A percentile compares a stretch with the other conserved stretches of the same genome.
Evolutionary conservation across 2,888 invertebrate genomes (phyloP).

Genomic region (Drosophila monieri): DNA sequence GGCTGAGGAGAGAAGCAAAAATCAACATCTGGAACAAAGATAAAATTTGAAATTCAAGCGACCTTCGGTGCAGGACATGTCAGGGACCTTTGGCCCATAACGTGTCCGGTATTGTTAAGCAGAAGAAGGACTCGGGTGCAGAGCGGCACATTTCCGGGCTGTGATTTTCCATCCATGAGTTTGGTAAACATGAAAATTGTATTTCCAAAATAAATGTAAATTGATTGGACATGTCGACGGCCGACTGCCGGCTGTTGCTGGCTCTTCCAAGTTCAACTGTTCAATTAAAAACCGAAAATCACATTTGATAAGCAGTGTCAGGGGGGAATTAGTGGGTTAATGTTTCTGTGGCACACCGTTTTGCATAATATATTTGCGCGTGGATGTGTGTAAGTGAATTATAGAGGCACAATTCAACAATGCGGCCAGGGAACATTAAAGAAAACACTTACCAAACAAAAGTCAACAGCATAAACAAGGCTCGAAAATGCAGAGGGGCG

Average conservation of each 20-base stretch:
- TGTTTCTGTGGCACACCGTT: constrained; percentile 20
- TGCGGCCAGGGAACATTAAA: constrained; percentile 48
- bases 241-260: not conserved
- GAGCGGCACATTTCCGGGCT: constrained; percentile 20
- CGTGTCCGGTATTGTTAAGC: constrained; percentile 18
- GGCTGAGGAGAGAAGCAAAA: constrained; percentile 16
- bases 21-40: constrained; percentile 38
- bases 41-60: constrained; percentile 28
- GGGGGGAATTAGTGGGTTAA: constrained; percentile 45
- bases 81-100: constrained; percentile 19
- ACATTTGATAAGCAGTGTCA: constrained; percentile 18
- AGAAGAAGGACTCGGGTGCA: not conserved
- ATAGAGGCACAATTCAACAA: constrained; percentile 52
- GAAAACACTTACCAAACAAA: constrained; percentile 64
- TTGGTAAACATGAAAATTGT: constrained; percentile 29
- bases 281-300: constrained; percentile 33
- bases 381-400: constrained; percentile 42
- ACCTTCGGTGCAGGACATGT: constrained; percentile 34
- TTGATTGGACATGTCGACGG: constrained; percentile 21
- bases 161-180: constrained; percentile 9
- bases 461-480: constrained; percentile 67
- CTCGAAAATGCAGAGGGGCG: constrained; percentile 18
- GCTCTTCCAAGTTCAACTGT: constrained; percentile 23
- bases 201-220: constrained; percentile 39
- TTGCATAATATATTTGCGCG: constrained; percentile 52